Base-by-base conservation (phyloP, 2,797 vertebrate species). In the Tokudaia muenninki region DNA sequence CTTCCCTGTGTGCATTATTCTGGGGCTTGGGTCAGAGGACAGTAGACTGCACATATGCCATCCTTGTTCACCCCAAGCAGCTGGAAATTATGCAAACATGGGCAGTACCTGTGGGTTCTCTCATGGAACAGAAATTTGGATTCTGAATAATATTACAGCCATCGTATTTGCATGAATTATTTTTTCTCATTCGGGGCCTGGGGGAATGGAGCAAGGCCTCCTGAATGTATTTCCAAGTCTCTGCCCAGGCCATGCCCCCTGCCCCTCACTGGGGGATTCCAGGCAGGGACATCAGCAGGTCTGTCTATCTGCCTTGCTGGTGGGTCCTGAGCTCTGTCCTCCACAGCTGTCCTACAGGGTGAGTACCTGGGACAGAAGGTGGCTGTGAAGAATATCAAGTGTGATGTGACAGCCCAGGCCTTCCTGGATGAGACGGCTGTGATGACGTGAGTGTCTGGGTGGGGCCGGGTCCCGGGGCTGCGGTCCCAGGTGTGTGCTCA, bases 381-480 rank as follows among this genome's bases (percentile, higher is more conserved):
- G 98, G 99, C 99, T 0, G 99, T 99, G 95, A 99, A 99, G 98
- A 99, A 98, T 97, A 99, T 99, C 92, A 99, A 99, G 97, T 99
- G 99, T 0, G 99, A 99, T 0, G 99, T 99, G 89, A 99, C 99
- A 0, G 99, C 99, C 88, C 99, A 99, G 98, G 99, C 99, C 90
- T 99, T 99, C 98, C 98, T 99, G 6, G 97, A 99, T 1, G 99
- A 99, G 98, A 99, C 99, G 0, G 98, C 99, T 0, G 99, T 99
- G 87, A 99, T 99, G 99, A 99, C 99, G 99, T 99, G 97, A 99
- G 99, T 97, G 26, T 0, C 0, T 13, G 19, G 22, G 0, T 0
- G 89, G 34, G 50, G 44, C 7, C 0, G 8, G 47, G 31, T 47
- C 1, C 34, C 22, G 0, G 79, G 63, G 79, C 2, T 2, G 86